Percentiles rank a stretch among this genome's conserved stretches.
phyloP scores from a whole-genome alignment of 2,888 invertebrate species.

The Galerucella nymphaeae region DNA sequence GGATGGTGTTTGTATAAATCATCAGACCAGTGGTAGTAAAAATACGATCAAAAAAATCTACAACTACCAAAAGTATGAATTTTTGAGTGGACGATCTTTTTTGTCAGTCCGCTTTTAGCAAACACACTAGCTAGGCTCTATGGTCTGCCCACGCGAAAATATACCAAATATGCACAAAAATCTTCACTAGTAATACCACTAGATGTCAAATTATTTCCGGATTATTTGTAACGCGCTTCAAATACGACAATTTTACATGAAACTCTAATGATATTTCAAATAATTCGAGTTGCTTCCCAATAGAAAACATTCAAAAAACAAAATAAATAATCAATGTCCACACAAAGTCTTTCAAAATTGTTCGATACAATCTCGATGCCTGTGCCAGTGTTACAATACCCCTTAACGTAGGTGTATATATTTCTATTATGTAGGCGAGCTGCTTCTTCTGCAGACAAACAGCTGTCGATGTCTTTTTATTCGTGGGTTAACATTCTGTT shows the following conservation, averaged over 20 bases:
- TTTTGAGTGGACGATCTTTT: no score
- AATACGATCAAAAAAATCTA: neutral
- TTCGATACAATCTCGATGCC: conserved; percentile 36
- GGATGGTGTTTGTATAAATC: conserved; percentile 32
- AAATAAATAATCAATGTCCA: neutral
- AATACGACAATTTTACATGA: neutral
- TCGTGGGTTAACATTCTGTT: conserved; percentile 41
- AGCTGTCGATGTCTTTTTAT: conserved; percentile 44
- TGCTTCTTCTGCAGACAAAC: conserved; percentile 43
- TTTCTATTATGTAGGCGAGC: conserved; percentile 49
- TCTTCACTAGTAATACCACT: no score
- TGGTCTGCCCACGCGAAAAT: no score
- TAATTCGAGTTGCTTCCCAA: neutral
- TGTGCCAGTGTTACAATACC: conserved; percentile 43
- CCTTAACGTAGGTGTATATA: conserved; percentile 49
- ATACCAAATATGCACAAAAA: neutral
- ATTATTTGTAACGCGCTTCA: no score
- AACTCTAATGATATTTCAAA: neutral
- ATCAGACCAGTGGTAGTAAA: conserved; percentile 3
- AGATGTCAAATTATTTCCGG: no score
- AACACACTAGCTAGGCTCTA: no score
- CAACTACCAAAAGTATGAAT: no score
- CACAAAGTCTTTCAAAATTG: conserved; percentile 5
- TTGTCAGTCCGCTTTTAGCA: no score
- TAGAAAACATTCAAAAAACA: neutral